Percentiles rank a stretch among this genome's conserved stretches.
phyloP scores from a whole-genome alignment of 2,888 invertebrate species.

The Nemurella pictetii region DNA sequence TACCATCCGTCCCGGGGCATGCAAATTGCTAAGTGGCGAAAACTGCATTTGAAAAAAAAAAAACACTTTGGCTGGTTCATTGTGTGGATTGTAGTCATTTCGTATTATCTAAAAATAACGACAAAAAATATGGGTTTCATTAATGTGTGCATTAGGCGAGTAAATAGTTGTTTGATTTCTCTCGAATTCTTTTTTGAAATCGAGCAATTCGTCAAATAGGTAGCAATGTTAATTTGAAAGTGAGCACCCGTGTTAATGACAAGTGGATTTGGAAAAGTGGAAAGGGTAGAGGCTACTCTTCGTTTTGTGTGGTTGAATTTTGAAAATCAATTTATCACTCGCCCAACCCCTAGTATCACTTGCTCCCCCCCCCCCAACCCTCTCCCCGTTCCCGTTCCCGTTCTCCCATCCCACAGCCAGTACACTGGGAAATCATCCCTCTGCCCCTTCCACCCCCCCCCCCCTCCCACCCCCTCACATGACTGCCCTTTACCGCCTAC shows the following conservation, averaged over 20 bases:
- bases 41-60: not conserved
- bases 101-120: not conserved
- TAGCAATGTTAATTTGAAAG: constrained; percentile 16
- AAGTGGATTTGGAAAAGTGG: constrained; percentile 37
- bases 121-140: not conserved
- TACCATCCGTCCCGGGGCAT: not conserved
- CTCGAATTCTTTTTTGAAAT: not conserved
- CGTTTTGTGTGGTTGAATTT: constrained; percentile 42
- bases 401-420: not conserved
- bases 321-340: constrained; percentile 43
- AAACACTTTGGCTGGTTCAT: not conserved
- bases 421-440: constrained; percentile 25
- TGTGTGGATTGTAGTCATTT: not conserved
- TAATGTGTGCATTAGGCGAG: not conserved
- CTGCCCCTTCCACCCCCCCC: not conserved
- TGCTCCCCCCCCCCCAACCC: constrained; percentile 21
- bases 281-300: constrained; percentile 34
- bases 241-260: constrained; percentile 36
- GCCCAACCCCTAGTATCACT: constrained; percentile 33
- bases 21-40: too few relatives aligned
- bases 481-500: not conserved
- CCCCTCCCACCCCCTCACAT: too few relatives aligned
- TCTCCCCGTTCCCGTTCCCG: not conserved
- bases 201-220: not conserved
- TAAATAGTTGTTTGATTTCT: not conserved